These are phyloP conservation scores for Pelosia muscerda DNA, from an alignment of 2,888 invertebrate genomes.

Conservation along the genomic window DNA sequence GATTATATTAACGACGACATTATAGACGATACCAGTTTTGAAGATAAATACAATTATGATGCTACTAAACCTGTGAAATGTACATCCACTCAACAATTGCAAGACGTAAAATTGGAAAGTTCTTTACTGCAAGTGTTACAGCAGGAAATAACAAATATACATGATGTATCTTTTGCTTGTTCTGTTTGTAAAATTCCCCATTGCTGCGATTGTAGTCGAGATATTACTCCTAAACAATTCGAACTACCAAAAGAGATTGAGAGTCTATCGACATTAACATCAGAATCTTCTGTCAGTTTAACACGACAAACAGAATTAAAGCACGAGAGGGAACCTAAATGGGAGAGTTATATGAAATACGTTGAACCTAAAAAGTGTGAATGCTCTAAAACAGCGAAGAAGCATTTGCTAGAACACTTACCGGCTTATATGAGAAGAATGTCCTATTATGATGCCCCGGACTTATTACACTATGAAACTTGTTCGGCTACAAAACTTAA, in stretches of 20 bases:
- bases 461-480: conserved; percentile 69
- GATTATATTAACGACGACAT: conserved; percentile 63
- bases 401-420: conserved; percentile 69
- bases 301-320: conserved; percentile 56
- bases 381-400: conserved; percentile 69
- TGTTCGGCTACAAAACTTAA: conserved; percentile 64
- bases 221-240: not conserved
- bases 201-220: conserved; percentile 32
- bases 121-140: conserved; percentile 75
- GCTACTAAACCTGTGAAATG: conserved; percentile 66
- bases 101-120: conserved; percentile 70
- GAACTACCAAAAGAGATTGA: not conserved
- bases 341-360: conserved; percentile 69
- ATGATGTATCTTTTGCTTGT: conserved; percentile 56
- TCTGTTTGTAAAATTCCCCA: conserved; percentile 62
- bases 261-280: conserved; percentile 25
- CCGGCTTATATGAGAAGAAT: conserved; percentile 75
- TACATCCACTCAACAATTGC: conserved; percentile 59
- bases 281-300: conserved; percentile 31
- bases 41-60: conserved; percentile 66
- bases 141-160: conserved; percentile 67
- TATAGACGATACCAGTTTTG: conserved; percentile 62
- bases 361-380: conserved; percentile 62
- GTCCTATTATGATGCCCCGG: conserved; percentile 63
- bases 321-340: conserved; percentile 73